Evolutionary conservation across 2,797 vertebrate species (phyloP).

Genomic region (Sarcoramphus papa): DNA sequence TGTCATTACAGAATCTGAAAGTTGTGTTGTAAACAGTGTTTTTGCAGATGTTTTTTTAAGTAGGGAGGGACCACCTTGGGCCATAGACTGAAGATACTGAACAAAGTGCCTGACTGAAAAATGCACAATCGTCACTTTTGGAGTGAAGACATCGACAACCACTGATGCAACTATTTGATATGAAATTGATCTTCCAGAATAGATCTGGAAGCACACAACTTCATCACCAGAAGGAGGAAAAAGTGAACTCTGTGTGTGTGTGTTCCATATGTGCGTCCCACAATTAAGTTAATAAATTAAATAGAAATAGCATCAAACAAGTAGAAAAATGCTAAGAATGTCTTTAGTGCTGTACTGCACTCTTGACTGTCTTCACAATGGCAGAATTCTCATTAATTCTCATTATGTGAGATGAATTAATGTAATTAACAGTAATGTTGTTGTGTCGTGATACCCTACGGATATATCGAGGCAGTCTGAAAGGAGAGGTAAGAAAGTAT

Average conservation of each 20-base stretch:
- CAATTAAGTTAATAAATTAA: not conserved
- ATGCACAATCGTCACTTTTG: not conserved
- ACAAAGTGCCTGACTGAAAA: not conserved
- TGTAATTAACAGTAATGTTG: constrained; percentile 2
- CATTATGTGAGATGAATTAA: constrained; percentile 34
- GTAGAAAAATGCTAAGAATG: constrained; percentile 21
- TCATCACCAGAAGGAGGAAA: not conserved
- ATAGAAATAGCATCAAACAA: not conserved
- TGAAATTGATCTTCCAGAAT: not conserved
- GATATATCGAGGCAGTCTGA: not conserved
- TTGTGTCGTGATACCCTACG: not conserved
- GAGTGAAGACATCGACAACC: not conserved
- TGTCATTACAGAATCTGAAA: not conserved
- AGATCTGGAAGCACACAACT: not conserved
- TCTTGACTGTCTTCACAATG: not conserved
- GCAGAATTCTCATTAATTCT: constrained; percentile 34
- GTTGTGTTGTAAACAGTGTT: not conserved
- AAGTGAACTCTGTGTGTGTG: not conserved
- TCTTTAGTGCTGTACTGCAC: not conserved
- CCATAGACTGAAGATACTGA: not conserved
- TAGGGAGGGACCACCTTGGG: not conserved
- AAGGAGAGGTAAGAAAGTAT: not conserved
- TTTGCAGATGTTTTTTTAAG: not conserved
- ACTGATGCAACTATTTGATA: not conserved
- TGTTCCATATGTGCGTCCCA: not conserved